These are phyloP conservation scores for Entomyzon cyanotis DNA, from an alignment of 2,113 vertebrate species.

Conservation along the genomic window DNA sequence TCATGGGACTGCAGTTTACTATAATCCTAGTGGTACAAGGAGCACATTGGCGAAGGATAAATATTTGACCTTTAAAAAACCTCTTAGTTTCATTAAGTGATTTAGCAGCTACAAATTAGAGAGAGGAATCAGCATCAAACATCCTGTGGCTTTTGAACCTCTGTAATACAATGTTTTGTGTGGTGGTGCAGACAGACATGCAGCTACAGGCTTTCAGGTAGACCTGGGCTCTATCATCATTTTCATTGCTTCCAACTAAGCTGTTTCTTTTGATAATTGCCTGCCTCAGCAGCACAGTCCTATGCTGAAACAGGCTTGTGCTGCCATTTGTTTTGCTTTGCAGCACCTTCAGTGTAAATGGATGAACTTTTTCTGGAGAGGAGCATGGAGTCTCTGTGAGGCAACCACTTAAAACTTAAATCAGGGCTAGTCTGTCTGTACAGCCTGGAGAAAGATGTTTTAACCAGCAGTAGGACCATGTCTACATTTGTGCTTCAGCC, in stretches of 20 bases:
- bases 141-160: neutral
- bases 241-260: neutral
- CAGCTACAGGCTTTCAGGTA: neutral
- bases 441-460: neutral
- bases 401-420: neutral
- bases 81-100: neutral
- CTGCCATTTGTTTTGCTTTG: neutral
- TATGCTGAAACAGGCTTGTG: accelerated
- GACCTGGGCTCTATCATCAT: neutral
- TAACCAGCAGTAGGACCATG: neutral
- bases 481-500: neutral
- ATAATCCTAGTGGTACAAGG: neutral
- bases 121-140: neutral
- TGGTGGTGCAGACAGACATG: neutral
- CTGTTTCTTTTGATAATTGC: neutral
- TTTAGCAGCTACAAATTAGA: neutral
- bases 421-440: neutral
- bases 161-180: neutral
- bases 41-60: neutral
- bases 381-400: neutral
- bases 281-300: neutral
- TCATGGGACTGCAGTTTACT: neutral
- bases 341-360: neutral
- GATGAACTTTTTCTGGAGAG: neutral
- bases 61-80: neutral